Evolutionary conservation across 2,113 vertebrate species (phyloP), one percentile per base, ranked within the genome.

Genomic region (Hippocampus abdominalis): DNA sequence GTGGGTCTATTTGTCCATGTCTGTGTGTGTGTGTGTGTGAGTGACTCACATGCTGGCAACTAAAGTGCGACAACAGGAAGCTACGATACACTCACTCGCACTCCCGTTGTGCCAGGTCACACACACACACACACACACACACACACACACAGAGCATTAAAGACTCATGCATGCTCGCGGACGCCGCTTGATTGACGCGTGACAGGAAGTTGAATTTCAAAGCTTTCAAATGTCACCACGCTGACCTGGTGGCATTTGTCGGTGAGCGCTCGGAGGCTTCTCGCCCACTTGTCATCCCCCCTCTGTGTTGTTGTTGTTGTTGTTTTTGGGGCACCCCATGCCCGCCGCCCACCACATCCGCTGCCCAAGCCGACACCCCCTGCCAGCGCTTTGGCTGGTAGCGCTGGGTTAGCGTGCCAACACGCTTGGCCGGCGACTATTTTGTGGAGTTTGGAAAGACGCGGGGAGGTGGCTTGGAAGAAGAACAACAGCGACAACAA

Each of bases 251-350:
- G 27, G 57, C 15, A 60, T 60, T 60, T 60, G 57, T 60, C 9
- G 57, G 27, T 29, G 7, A 68, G 15, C 40, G 57, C 36, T 49
- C 29, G 25, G 49, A 13, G 66, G 51, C 5, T 40, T 51, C 71
- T 75, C 62, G 42, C 75, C 68, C 32, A 39, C 72, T 57, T 44
- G 0, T 25, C 76, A 1, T 76, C 23, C 46, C 70, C 49, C 21
- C 81, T 84, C 81, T 81, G 78, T 86, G 81, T 36, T 76, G 72
- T 78, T 72, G 66, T 67, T 78, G 40, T 73, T 76, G 72, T 78
- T 72, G 62, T 78, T 74, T 60, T 82, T 77, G 1, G 4, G 1
- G 3, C 39, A 21, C 66, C 2, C 49, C 0, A 39, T 2, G 5
- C 72, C 12, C 27, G 49, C 69, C 68, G 66, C 80, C 69, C 70